phyloP scores from a whole-genome alignment of 2,113 vertebrate genomes.

The Noctilio leporinus region DNA sequence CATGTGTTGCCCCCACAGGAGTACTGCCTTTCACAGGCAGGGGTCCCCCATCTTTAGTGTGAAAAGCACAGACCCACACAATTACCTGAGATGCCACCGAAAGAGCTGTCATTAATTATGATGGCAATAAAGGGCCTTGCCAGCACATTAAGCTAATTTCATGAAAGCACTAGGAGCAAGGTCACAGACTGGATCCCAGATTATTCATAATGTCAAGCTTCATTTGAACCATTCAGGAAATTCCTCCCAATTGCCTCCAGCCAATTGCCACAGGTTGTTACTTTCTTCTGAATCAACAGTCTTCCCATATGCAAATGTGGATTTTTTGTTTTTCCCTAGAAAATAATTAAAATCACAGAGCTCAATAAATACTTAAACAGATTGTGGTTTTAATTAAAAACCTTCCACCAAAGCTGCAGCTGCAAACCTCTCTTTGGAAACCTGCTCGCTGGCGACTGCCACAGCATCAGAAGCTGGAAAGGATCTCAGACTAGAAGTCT shows the following conservation, averaged over 20 bases:
- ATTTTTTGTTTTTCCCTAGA: constrained; percentile 48
- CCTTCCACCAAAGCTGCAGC: background rate
- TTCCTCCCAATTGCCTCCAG: constrained; percentile 41
- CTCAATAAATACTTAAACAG: constrained; percentile 41
- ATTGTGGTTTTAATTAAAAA: constrained; percentile 48
- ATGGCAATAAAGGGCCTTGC: constrained; percentile 56
- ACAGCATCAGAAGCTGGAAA: background rate
- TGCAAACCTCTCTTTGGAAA: background rate
- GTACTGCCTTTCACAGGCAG: background rate
- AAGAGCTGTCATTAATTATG: constrained; percentile 1
- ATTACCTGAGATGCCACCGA: background rate
- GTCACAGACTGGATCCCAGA: constrained; percentile 37
- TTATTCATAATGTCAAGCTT: constrained; percentile 74
- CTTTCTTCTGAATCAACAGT: constrained; percentile 37
- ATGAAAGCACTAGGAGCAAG: constrained; percentile 52
- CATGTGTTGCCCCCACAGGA: background rate
- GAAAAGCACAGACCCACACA: background rate
- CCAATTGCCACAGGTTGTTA: constrained; percentile 62
- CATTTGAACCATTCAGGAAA: constrained; percentile 69
- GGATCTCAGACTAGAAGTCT: background rate
- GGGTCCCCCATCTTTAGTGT: background rate
- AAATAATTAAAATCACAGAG: constrained; percentile 73
- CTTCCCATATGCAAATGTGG: constrained; percentile 60
- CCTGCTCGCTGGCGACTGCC: background rate
- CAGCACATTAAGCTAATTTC: constrained; percentile 53